phyloP scores from a whole-genome alignment of 2,888 invertebrate species.

The Drosophila prostipennis region DNA sequence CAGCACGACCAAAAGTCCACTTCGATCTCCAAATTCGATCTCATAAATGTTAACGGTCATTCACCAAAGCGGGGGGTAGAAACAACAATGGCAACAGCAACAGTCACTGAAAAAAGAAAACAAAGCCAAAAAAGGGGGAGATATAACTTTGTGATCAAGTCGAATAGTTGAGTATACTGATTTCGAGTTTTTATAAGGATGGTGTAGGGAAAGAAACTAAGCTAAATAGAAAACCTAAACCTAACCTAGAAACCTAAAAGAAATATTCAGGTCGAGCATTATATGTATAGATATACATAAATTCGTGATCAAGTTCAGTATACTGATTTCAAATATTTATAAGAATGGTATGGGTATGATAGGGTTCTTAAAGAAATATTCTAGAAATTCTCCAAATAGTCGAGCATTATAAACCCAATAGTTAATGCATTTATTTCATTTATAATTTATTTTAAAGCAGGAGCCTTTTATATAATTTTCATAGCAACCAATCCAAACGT shows the following conservation, averaged over 20 bases:
- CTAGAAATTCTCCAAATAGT: too few species aligned
- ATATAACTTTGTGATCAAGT: not conserved
- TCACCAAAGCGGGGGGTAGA: slow-evolving; percentile 51
- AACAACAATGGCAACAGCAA: slow-evolving; percentile 24
- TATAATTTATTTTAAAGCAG: too few species aligned
- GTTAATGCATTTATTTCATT: too few species aligned
- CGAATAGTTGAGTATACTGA: slow-evolving; percentile 1
- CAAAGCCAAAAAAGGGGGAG: slow-evolving; percentile 41
- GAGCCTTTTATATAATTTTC: too few species aligned
- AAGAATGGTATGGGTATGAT: not conserved
- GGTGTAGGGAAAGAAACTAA: too few species aligned
- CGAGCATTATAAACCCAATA: too few species aligned
- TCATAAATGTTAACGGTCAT: slow-evolving; percentile 70
- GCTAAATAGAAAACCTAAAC: too few species aligned
- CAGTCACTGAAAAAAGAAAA: slow-evolving; percentile 39
- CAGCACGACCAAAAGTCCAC: slow-evolving; percentile 37
- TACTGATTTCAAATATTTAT: not conserved
- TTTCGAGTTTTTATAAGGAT: not conserved
- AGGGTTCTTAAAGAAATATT: too few species aligned
- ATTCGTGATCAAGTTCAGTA: not conserved
- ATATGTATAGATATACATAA: too few species aligned
- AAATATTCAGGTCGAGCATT: too few species aligned
- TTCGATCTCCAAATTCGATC: slow-evolving; percentile 55
- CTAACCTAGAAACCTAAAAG: too few species aligned
- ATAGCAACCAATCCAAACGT: too few species aligned